Percentiles rank a stretch among this genome's conserved stretches.
phyloP scores from a whole-genome alignment of 1,140 invertebrate species.

The Gryon sp. region DNA sequence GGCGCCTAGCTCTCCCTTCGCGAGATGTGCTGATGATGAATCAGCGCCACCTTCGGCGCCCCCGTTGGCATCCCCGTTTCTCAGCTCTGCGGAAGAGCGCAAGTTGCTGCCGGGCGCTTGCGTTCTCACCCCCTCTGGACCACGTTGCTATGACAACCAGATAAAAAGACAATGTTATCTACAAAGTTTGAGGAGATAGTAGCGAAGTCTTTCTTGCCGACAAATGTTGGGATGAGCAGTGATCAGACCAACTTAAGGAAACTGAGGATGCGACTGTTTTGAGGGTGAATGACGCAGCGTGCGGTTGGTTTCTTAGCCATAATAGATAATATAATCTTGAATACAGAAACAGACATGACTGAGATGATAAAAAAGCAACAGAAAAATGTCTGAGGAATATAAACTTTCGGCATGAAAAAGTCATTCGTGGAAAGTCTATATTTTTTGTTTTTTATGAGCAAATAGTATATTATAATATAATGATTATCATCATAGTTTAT shows the following conservation, averaged over 20 bases:
- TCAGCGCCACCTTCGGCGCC: conserved; percentile 61
- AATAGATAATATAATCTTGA: too few relatives aligned
- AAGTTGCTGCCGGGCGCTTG: conserved; percentile 53
- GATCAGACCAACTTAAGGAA: neutral
- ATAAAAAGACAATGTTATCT: neutral
- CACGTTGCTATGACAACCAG: conserved; percentile 28
- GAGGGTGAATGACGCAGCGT: neutral
- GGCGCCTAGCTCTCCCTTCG: conserved; percentile 68
- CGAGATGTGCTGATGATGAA: conserved; percentile 60
- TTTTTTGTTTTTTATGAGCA: too few relatives aligned
- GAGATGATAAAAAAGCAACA: too few relatives aligned
- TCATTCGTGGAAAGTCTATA: too few relatives aligned
- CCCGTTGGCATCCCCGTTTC: conserved; percentile 51
- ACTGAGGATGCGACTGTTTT: neutral
- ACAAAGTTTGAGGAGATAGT: neutral
- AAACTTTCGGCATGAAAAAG: too few relatives aligned
- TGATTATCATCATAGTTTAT: too few relatives aligned
- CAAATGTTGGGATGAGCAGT: conserved; percentile 3
- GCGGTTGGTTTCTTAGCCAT: neutral
- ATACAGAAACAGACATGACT: too few relatives aligned
- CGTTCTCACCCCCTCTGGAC: conserved; percentile 53
- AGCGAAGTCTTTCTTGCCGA: conserved; percentile 34
- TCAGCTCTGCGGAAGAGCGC: conserved; percentile 26
- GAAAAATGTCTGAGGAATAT: too few relatives aligned
- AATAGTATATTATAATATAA: too few relatives aligned